A percentile compares a stretch with the other conserved stretches of the same genome.
Conservation (phyloP, 2,113 vertebrate species). For the Haemorhous mexicanus region DNA sequence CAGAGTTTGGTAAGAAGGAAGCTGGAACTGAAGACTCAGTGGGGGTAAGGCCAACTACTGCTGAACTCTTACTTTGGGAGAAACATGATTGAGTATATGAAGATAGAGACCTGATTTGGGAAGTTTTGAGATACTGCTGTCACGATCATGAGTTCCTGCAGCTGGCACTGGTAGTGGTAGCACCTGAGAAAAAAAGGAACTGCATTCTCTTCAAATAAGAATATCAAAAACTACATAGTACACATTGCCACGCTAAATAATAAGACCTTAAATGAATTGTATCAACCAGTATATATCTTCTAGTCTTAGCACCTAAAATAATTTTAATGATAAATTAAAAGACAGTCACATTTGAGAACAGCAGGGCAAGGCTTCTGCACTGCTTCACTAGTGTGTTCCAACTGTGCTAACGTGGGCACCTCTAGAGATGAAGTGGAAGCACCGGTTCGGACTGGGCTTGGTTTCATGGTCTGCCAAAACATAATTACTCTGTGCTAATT, state of each 20-base stretch:
- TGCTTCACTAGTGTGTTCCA: not conserved
- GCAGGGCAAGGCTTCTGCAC: not conserved
- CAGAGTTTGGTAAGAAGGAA: not conserved
- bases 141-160: not conserved
- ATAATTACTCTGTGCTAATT: not conserved
- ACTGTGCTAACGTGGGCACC: not conserved
- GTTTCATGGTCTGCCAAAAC: not conserved
- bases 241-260: not conserved
- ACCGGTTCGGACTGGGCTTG: not conserved
- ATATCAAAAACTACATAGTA: not conserved
- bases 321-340: not conserved
- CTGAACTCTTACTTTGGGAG: not conserved
- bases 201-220: not conserved
- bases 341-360: not conserved
- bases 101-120: not conserved
- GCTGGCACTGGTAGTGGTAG: not conserved
- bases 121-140: not conserved
- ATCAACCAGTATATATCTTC: not conserved
- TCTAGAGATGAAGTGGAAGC: not conserved
- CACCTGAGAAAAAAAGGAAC: not conserved
- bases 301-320: not conserved
- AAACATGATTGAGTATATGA: fast-evolving
- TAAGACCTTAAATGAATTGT: not conserved
- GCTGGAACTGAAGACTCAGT: not conserved
- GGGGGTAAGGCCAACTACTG: not conserved